phyloP scores from a whole-genome alignment of 1,140 invertebrate species.

The Zophobas atratus region DNA sequence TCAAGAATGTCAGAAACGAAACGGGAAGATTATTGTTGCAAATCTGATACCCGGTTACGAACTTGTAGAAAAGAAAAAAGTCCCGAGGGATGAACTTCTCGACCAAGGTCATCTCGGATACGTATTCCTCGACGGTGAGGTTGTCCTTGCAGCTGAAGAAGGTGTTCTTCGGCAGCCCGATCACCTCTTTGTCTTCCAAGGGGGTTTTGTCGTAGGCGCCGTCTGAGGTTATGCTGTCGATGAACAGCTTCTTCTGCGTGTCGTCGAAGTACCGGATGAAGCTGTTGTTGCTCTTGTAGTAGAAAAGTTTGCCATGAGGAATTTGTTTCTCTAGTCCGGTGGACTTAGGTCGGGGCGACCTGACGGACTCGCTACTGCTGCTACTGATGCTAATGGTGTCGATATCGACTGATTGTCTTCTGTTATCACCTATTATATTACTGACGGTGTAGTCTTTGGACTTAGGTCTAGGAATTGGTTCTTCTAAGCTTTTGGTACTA shows the following conservation, averaged over 20 bases:
- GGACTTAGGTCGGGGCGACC: background rate
- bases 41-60: constrained; percentile 59
- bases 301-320: constrained; percentile 56
- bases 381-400: constrained; percentile 21
- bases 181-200: constrained; percentile 47
- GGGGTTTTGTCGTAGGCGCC: background rate
- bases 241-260: constrained; percentile 54
- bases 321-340: background rate
- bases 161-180: constrained; percentile 46
- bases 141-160: constrained; percentile 53
- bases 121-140: constrained; percentile 53
- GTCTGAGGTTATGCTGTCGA: constrained; percentile 45
- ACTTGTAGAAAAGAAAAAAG: constrained; percentile 57
- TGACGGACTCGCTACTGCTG: constrained; percentile 5
- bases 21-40: constrained; percentile 54
- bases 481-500: background rate
- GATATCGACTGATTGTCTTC: constrained; percentile 6
- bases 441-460: background rate
- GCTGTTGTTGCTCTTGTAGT: constrained; percentile 51
- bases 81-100: constrained; percentile 54
- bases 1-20: constrained; percentile 57
- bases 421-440: background rate
- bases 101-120: constrained; percentile 54
- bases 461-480: background rate
- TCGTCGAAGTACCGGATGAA: constrained; percentile 59